A percentile compares a stretch with the other conserved stretches of the same genome.
Evolutionary conservation across 1,140 invertebrate species (phyloP).

Genomic region (Drosophila kepulauana): DNA sequence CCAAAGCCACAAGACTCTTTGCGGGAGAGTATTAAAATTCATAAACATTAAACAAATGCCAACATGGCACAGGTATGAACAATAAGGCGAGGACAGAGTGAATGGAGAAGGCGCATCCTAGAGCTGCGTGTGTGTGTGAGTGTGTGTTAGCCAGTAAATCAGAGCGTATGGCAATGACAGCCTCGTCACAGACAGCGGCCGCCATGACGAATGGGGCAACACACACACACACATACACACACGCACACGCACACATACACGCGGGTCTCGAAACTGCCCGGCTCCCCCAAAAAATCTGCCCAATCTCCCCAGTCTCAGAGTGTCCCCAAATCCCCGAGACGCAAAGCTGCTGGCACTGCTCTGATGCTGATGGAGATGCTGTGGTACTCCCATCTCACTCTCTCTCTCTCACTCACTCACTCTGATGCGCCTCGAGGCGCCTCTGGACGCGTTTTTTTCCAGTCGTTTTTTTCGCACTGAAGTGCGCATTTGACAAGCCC

Average conservation of each 20-base stretch:
- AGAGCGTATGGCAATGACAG: constrained; percentile 78
- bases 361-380: background rate
- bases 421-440: constrained; percentile 19
- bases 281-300: background rate
- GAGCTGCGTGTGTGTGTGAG: constrained; percentile 16
- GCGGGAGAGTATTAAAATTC: constrained; percentile 15
- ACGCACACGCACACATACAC: too few relatives aligned
- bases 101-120: background rate
- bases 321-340: background rate
- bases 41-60: constrained; percentile 43
- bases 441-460: background rate
- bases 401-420: too few relatives aligned
- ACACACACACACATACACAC: background rate
- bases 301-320: background rate
- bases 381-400: background rate
- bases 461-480: constrained; percentile 15
- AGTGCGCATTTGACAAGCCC: constrained; percentile 78
- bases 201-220: constrained; percentile 70
- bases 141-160: constrained; percentile 71
- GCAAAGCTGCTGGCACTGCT: background rate
- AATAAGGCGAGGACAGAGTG: background rate
- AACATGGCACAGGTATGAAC: constrained; percentile 20
- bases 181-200: constrained; percentile 75
- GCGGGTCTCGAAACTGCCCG: constrained; percentile 30
- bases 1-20: background rate